These are phyloP conservation scores for Girardia tigrina DNA, from an alignment of 2,888 invertebrate genomes.

Conservation along the genomic window DNA sequence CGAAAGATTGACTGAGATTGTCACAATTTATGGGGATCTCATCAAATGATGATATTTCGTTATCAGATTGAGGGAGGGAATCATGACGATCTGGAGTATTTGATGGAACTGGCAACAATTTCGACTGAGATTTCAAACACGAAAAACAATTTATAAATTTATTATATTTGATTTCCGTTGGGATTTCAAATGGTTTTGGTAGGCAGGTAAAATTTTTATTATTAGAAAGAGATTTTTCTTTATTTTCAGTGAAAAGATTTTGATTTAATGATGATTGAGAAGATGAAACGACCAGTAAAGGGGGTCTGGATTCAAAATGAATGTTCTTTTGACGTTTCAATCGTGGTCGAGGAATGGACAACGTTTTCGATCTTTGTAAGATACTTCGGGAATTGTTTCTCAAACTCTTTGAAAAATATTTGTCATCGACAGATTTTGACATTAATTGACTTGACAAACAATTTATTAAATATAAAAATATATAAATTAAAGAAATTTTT, in stretches of 20 bases:
- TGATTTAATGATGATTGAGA: slow-evolving; percentile 11
- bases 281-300: background rate
- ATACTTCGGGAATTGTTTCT: slow-evolving; percentile 9
- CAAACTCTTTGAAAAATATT: background rate
- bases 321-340: background rate
- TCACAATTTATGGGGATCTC: background rate
- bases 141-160: background rate
- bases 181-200: background rate
- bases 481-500: background rate
- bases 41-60: background rate
- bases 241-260: background rate
- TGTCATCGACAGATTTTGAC: slow-evolving; percentile 11
- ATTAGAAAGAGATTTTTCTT: background rate
- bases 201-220: background rate
- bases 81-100: background rate
- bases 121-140: background rate
- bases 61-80: background rate
- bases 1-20: background rate
- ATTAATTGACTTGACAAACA: too few relatives aligned
- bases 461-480: too few relatives aligned
- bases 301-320: background rate
- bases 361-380: slow-evolving; percentile 2
- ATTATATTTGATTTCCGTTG: background rate
- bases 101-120: background rate
- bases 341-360: background rate